Evolutionary conservation across 37 sponge, comb jelly and placozoan genomes (phyloP).

Genomic region (Eunapius fragilis): DNA sequence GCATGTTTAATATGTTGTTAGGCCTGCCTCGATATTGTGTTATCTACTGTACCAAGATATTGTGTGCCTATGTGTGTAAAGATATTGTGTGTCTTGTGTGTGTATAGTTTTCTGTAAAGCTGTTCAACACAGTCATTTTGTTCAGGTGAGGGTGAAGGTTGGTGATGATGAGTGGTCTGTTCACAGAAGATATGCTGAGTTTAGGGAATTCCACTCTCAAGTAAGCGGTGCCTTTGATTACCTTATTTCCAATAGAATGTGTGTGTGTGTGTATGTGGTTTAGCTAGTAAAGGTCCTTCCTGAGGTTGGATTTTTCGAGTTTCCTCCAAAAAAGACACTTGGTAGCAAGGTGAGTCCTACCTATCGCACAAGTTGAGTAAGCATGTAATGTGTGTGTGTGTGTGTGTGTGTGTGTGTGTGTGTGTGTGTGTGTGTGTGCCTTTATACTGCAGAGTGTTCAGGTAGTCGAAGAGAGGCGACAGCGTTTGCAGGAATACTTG

Average conservation of each 20-base stretch:
- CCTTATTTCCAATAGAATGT: not conserved
- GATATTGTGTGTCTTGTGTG: no score
- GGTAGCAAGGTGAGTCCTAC: constrained; percentile 65
- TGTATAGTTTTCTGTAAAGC: not conserved
- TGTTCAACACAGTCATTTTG: no score
- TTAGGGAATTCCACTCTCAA: constrained; percentile 84
- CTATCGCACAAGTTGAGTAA: no score
- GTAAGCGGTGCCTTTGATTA: constrained; percentile 4
- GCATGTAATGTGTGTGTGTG: no score
- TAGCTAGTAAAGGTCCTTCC: constrained; percentile 33
- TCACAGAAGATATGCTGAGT: constrained; percentile 91
- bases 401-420: not conserved
- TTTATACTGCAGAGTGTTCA: constrained; percentile 69
- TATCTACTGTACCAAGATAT: no score
- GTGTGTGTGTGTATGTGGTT: not conserved
- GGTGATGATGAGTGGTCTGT: constrained; percentile 94
- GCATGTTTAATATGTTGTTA: not conserved
- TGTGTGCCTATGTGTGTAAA: not conserved
- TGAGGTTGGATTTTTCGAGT: constrained; percentile 56
- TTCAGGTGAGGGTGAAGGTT: constrained; percentile 59
- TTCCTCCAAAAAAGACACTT: constrained; percentile 90
- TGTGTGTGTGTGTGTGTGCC: not conserved
- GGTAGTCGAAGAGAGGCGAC: constrained; percentile 71
- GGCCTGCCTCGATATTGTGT: no score
- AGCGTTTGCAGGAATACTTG: constrained; percentile 78